Conservation (phyloP, 1,140 invertebrate species). For the Drosophila bocki region DNA sequence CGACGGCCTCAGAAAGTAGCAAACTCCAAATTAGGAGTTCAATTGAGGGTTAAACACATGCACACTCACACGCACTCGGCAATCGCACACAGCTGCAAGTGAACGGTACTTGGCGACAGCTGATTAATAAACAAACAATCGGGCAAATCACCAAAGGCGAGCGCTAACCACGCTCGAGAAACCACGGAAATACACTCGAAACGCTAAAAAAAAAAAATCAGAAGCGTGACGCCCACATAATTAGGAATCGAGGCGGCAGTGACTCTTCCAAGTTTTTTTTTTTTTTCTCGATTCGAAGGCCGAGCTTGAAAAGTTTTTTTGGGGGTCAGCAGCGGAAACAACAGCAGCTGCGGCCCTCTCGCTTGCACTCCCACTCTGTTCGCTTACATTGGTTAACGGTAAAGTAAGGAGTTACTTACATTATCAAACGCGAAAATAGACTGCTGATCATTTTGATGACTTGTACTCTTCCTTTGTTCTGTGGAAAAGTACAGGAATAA, state of each 20-base stretch:
- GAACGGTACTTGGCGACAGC: conserved; percentile 68
- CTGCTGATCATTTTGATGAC: conserved; percentile 78
- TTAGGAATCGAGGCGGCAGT: conserved; percentile 57
- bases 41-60: conserved; percentile 38
- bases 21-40: conserved; percentile 57
- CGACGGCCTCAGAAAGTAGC: conserved; percentile 60
- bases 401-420: conserved; percentile 62
- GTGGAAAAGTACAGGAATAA: neutral
- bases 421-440: conserved; percentile 76
- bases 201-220: conserved; percentile 28
- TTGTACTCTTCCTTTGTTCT: conserved; percentile 20
- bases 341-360: conserved; percentile 23
- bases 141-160: conserved; percentile 25
- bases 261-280: conserved; percentile 26
- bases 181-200: conserved; percentile 54
- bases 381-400: neutral
- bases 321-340: conserved; percentile 61
- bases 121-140: conserved; percentile 74
- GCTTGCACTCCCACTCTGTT: conserved; percentile 33
- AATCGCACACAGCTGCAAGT: conserved; percentile 24
- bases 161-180: conserved; percentile 59
- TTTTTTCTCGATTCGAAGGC: conserved; percentile 35
- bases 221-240: conserved; percentile 71
- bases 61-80: conserved; percentile 9
- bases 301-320: conserved; percentile 60